Conservation (phyloP, 2,113 vertebrate genomes). For the Brienomyrus longianalis region DNA sequence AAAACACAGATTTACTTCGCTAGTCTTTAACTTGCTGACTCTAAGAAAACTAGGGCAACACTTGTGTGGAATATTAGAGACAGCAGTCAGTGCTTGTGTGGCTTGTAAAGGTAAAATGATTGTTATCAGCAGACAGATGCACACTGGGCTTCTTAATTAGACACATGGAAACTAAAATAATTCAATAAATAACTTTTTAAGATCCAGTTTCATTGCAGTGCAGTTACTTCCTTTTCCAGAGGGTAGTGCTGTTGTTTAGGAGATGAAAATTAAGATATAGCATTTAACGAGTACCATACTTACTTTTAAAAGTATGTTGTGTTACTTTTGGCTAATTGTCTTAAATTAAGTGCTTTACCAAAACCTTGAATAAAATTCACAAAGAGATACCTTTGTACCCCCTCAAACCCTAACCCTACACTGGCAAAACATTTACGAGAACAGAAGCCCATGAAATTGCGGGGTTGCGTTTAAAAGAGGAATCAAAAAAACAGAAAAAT, state of each 20-base stretch:
- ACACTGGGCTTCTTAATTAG: background rate
- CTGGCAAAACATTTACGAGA: background rate
- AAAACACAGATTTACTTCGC: background rate
- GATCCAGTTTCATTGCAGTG: background rate
- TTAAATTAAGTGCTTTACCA: background rate
- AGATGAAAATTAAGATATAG: background rate
- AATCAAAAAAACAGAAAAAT: background rate
- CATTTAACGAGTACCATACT: background rate
- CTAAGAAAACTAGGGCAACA: background rate
- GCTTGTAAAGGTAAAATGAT: background rate
- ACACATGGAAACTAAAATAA: background rate
- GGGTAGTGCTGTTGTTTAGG: slow-evolving; percentile 18
- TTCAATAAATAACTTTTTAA: background rate
- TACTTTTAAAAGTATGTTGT: background rate
- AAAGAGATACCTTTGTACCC: background rate
- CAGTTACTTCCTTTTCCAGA: slow-evolving; percentile 12
- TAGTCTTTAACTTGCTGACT: background rate
- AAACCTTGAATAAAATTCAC: background rate
- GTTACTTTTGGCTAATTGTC: background rate
- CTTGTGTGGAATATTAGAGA: background rate
- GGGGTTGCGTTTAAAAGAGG: background rate
- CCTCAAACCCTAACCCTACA: background rate
- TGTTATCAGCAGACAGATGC: background rate
- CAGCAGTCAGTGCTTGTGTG: background rate
- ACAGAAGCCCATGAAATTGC: background rate